Evolutionary conservation across 2,888 invertebrate genomes (phyloP), one percentile per base, ranked within the genome.

Genomic region (Tipula unca): DNA sequence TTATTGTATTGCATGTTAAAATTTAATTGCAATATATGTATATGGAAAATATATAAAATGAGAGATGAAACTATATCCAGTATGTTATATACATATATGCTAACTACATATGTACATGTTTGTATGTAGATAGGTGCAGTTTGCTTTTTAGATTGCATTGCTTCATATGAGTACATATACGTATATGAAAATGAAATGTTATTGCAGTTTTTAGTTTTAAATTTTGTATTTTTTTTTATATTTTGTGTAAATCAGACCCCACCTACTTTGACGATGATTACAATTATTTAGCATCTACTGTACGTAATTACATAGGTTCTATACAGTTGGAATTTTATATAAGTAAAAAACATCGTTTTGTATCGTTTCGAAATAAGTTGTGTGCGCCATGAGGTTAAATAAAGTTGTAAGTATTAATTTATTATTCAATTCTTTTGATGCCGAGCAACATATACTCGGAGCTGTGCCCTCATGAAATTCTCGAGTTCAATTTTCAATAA

Each of bases 1-100:
- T 69, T 69, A 69, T 69, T 69, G 69, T 69, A 10, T 69, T 69
- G 69, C 69, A 69, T 69, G 69, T 69, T n/a, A 69, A 69, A 69
- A 69, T 69, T 69, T 69, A 69, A 69, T 69, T 69, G 69, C 69
- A 69, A 20, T 69, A 25, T 25, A 25, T 10, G 20, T 25, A 48
- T 48, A 69, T 69, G 25, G 25, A 20, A 69, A 69, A 20, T 69
- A 48, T 25, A 69, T 20, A 69, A 69, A 69, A 69, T 69, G 25
- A 25, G 69, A 69, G 69, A 69, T 69, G 25, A 20, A 69, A 69
- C 69, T 69, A 69, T 69, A 69, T 69, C 25, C 69, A 10, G 20
- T 69, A 25, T 69, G 25, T 8, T 54, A 48, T 17, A 2, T 48
- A 48, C 25, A 25, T 69, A 25, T 69, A 25, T 69, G 25, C 48